A percentile compares a stretch with the other conserved stretches of the same genome.
Conservation (phyloP, 2,888 invertebrate species). For the Apotomis capreana region DNA sequence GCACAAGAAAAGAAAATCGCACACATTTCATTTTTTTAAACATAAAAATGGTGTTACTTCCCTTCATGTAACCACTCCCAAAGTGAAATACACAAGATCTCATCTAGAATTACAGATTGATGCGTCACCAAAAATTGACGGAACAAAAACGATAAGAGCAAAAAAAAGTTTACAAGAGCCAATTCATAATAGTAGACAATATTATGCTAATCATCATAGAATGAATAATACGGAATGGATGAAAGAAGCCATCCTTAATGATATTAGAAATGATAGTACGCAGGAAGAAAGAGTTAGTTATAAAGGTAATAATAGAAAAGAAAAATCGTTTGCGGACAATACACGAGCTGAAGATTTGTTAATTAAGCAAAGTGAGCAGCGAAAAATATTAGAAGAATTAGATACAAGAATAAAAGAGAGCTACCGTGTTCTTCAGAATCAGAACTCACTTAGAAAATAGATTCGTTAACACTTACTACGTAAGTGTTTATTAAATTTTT, state of each 20-base stretch:
- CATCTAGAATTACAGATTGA: neutral
- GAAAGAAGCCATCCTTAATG: neutral
- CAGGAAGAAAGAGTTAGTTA: neutral
- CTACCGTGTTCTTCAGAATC: conserved; percentile 20
- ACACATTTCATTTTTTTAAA: conserved; percentile 10
- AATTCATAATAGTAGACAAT: conserved; percentile 32
- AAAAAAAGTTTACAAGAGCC: neutral
- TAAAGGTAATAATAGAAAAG: neutral
- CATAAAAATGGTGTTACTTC: neutral
- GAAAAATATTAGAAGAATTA: neutral
- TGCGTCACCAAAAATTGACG: neutral
- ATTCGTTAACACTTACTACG: neutral
- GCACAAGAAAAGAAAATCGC: conserved; percentile 58
- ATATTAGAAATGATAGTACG: neutral
- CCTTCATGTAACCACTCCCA: neutral
- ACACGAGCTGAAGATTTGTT: neutral
- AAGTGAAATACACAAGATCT: neutral
- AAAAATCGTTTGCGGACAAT: neutral
- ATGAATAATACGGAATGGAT: neutral
- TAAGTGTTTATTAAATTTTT: neutral
- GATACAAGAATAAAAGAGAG: conserved; percentile 16
- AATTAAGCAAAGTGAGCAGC: neutral
- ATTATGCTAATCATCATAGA: conserved; percentile 18
- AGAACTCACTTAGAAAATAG: conserved; percentile 27
- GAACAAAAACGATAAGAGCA: neutral